Percentiles rank a stretch among this genome's conserved stretches.
These are phyloP conservation scores for Penaeus vannamei DNA, from an alignment of 1,140 invertebrate genomes.

Conservation along the genomic window DNA sequence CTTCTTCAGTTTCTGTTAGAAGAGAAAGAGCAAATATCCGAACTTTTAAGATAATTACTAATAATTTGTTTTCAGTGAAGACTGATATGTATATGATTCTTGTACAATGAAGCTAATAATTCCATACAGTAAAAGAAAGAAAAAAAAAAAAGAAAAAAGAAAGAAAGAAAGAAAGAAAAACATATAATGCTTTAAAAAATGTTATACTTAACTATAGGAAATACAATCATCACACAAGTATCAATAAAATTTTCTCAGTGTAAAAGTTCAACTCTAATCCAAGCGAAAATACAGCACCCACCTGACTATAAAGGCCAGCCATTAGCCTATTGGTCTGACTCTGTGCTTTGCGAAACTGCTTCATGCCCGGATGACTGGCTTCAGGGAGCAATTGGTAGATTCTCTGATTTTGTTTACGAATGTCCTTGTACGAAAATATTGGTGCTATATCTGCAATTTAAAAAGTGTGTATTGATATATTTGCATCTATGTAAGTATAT, in stretches of 20 bases:
- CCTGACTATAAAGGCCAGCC: slow-evolving; percentile 50
- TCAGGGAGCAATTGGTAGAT: slow-evolving; percentile 47
- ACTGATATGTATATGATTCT: too few species aligned
- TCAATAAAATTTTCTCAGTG: neutral
- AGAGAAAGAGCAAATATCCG: neutral
- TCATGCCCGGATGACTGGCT: neutral
- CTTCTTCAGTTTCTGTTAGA: slow-evolving; percentile 52
- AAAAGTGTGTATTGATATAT: neutral
- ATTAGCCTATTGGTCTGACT: slow-evolving; percentile 47
- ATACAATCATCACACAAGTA: too few species aligned
- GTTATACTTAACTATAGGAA: too few species aligned
- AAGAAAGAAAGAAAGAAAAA: too few species aligned
- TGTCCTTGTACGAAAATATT: slow-evolving; percentile 50
- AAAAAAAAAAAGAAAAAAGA: too few species aligned
- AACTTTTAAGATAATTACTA: neutral
- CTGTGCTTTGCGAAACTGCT: neutral
- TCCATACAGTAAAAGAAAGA: too few species aligned
- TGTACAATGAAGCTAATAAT: too few species aligned
- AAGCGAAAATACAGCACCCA: neutral
- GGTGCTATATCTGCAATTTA: slow-evolving; percentile 36
- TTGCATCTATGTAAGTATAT: too few species aligned
- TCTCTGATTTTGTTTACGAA: slow-evolving; percentile 45
- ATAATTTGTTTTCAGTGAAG: too few species aligned
- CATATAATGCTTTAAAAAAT: too few species aligned
- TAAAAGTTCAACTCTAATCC: neutral